phyloP scores from a whole-genome alignment of 2,888 invertebrate species.

The Schrankia costaestrigalis region DNA sequence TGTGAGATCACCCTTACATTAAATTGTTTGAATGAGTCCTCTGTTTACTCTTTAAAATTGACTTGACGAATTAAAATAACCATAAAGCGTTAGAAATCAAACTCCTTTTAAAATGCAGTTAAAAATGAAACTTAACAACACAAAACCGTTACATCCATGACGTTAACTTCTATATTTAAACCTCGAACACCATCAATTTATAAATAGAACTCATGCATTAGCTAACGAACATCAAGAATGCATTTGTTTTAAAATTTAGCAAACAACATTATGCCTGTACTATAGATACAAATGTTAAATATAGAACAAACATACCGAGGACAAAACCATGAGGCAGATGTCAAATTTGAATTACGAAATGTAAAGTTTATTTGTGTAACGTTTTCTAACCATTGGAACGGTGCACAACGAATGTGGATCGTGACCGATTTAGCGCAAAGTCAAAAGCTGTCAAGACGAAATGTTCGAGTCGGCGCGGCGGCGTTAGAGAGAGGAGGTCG shows the following conservation, averaged over 20 bases:
- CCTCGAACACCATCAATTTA: slow-evolving; percentile 4
- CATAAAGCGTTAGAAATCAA: too few species aligned
- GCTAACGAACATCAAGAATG: slow-evolving; percentile 1
- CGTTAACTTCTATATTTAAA: slow-evolving; percentile 5
- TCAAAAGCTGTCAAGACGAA: slow-evolving; percentile 24
- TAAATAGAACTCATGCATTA: slow-evolving; percentile 4
- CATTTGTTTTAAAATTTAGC: slow-evolving; percentile 1
- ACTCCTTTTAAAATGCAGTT: too few species aligned
- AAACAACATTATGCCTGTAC: neutral
- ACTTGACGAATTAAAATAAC: too few species aligned
- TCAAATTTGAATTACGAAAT: slow-evolving; percentile 20
- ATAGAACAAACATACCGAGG: too few species aligned
- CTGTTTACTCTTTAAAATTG: too few species aligned
- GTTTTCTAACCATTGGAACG: slow-evolving; percentile 20
- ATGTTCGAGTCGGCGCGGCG: slow-evolving; percentile 6
- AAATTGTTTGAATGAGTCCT: too few species aligned
- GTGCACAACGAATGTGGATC: slow-evolving; percentile 25
- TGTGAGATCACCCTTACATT: too few species aligned
- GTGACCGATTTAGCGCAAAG: slow-evolving; percentile 26
- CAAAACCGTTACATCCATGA: slow-evolving; percentile 1
- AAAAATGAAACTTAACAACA: neutral
- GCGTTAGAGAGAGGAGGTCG: neutral
- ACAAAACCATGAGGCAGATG: neutral
- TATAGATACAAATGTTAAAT: too few species aligned
- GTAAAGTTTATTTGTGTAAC: slow-evolving; percentile 25